Evolutionary conservation across 2,888 invertebrate species (phyloP), one percentile per base, ranked within the genome.

Genomic region (Drosophila emarginata): DNA sequence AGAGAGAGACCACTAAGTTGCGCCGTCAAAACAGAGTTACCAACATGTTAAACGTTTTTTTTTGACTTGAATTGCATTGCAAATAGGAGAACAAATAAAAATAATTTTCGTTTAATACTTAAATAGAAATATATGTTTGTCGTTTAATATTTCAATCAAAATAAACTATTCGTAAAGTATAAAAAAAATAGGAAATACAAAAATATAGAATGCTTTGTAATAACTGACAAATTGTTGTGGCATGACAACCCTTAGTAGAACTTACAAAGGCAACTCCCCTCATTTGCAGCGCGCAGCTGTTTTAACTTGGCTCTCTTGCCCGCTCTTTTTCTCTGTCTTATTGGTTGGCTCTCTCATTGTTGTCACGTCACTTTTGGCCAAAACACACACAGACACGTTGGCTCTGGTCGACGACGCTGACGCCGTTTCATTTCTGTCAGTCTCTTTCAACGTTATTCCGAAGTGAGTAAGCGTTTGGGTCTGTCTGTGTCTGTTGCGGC

Each of bases 311-410:
- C 39, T 60, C 70, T 64, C 76, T 67, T 40, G 59, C 23, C 28
- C 18, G n/a, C 32, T 51, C 36, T 61, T 15, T 18, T 62, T 71
- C 65, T 61, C 66, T 60, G 61, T 69, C 50, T 45, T 45, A 45
- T 45, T 45, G 45, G 45, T 45, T 53, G 36, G 14, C 45, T 39
- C 56, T 14, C 45, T 15, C 58, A 56, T 50, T 61, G 54, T 45
- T 66, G 62, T 60, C 74, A 68, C 79, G 71, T 72, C 84, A 78
- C 81, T 78, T 77, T 84, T 84, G 87, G 82, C 79, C 84, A 84
- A 80, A 77, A 81, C 78, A 77, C 62, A 65, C 75, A 59, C 32
- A 69, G 72, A 73, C 74, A 53, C 61, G 26, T 65, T 56, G 67
- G 52, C 67, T 56, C 62, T 53, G 39, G 54, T 23, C 52, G 68